Evolutionary conservation across 2,113 vertebrate genomes (phyloP).

Genomic region (Varanus salvator): DNA sequence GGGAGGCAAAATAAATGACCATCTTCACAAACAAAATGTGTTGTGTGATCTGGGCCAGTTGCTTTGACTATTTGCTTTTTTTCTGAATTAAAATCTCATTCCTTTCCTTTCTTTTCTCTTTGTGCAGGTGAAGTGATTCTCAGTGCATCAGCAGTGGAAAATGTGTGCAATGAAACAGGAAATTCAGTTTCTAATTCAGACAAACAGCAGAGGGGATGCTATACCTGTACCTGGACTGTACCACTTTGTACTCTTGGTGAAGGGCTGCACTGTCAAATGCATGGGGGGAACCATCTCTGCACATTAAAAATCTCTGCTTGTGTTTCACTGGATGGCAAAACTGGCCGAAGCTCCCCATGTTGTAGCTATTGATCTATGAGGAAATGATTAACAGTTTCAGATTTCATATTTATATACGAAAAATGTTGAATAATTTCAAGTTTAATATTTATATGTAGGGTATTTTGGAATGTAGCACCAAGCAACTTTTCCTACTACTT

Average conservation of each 20-base stretch:
- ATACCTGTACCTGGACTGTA: neutral
- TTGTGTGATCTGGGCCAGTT: slow-evolving; percentile 19
- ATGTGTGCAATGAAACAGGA: neutral
- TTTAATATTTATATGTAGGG: neutral
- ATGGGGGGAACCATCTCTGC: neutral
- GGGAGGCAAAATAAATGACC: slow-evolving; percentile 4
- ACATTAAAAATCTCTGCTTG: neutral
- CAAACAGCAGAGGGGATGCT: neutral
- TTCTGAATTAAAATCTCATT: slow-evolving; percentile 3
- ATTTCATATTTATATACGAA: neutral
- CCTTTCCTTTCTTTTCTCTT: neutral
- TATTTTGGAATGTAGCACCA: neutral
- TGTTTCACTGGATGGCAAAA: neutral
- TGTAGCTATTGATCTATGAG: neutral
- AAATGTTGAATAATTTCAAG: neutral
- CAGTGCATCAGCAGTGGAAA: neutral
- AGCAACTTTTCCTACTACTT: too few species aligned
- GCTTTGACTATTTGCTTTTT: neutral
- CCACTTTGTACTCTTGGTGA: neutral
- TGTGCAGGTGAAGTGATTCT: neutral
- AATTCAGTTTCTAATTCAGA: neutral
- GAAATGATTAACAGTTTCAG: neutral
- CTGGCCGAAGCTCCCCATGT: neutral
- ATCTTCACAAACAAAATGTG: neutral
- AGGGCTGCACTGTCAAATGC: neutral